Conservation (phyloP, 2,113 vertebrate species). For the Melanerpes aurifrons region DNA sequence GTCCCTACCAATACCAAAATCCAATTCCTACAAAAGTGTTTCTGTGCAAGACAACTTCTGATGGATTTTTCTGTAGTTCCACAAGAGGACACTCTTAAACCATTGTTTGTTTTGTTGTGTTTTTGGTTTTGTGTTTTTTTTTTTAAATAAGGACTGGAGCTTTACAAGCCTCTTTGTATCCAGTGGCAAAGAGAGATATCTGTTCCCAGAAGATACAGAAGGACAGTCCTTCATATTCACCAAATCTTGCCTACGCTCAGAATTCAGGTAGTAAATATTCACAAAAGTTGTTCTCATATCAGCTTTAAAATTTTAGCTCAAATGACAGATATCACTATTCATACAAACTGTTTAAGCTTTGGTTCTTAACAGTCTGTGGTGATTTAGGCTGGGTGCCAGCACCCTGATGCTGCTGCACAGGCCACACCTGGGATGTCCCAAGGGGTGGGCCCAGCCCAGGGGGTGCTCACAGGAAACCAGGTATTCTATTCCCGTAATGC, state of each 20-base stretch:
- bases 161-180: not conserved
- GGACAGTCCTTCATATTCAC: not conserved
- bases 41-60: not conserved
- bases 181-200: not conserved
- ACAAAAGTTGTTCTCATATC: not conserved
- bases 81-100: conserved; percentile 33
- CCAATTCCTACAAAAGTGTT: not conserved
- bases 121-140: not conserved
- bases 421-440: too few species aligned
- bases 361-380: not conserved
- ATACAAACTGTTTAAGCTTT: not conserved
- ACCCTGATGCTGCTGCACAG: too few species aligned
- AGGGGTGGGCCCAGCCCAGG: too few species aligned
- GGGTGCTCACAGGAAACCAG: too few species aligned
- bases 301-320: not conserved
- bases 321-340: not conserved
- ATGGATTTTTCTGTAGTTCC: not conserved
- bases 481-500: too few species aligned
- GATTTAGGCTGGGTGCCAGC: too few species aligned
- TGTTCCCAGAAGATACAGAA: not conserved
- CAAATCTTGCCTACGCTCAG: not conserved
- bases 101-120: not conserved
- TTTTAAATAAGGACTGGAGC: rapidly evolving
- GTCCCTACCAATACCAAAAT: not conserved
- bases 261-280: not conserved